Conservation (phyloP, 2,113 vertebrate genomes). For the Oceanites oceanicus region DNA sequence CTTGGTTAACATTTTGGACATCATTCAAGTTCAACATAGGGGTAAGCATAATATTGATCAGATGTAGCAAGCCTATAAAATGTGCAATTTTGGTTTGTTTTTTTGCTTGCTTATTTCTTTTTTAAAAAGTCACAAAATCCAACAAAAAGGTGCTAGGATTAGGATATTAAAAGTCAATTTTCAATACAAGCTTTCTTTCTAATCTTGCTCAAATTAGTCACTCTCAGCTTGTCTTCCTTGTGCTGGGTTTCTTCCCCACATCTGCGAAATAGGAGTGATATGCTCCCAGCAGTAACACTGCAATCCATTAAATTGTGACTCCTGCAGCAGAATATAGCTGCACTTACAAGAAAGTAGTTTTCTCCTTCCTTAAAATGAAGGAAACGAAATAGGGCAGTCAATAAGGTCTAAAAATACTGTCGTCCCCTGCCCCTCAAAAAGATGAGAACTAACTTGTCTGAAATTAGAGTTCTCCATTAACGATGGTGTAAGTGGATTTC, state of each 20-base stretch:
- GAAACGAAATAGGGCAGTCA: neutral
- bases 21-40: neutral
- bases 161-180: neutral
- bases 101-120: neutral
- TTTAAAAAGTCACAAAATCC: neutral
- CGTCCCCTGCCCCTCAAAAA: neutral
- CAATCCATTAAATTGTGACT: neutral
- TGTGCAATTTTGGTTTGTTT: neutral
- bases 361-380: neutral
- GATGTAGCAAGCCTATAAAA: neutral
- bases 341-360: neutral
- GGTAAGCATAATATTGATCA: neutral
- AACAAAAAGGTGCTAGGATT: neutral
- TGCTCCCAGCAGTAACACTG: neutral
- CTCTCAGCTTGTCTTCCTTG: neutral
- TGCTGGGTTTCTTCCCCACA: neutral
- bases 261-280: neutral
- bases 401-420: neutral
- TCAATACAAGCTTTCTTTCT: neutral
- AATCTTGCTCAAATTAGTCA: neutral
- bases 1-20: neutral
- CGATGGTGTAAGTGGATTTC: neutral
- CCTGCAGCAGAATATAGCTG: neutral
- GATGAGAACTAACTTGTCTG: neutral
- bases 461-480: neutral